A percentile compares a stretch with the other conserved stretches of the same genome.
These are phyloP conservation scores for Diaprepes abbreviatus DNA, from an alignment of 2,888 invertebrate species.

Conservation along the genomic window DNA sequence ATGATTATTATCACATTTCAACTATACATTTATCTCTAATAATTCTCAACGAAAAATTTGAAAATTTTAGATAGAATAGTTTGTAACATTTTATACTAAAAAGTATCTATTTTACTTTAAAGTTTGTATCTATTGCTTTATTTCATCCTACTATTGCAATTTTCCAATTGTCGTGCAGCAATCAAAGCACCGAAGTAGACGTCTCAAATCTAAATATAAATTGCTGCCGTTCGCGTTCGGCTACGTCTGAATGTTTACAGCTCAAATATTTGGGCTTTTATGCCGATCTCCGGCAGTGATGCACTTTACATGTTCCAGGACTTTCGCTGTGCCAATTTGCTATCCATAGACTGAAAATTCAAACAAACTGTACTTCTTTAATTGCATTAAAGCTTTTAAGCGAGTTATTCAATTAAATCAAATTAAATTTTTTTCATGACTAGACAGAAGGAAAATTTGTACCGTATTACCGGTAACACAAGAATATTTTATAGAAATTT, in stretches of 20 bases:
- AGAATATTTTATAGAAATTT: no score
- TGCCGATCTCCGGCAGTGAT: constrained; percentile 58
- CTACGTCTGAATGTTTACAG: constrained; percentile 59
- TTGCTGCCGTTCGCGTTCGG: constrained; percentile 54
- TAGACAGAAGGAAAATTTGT: no score
- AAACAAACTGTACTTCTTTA: constrained; percentile 7
- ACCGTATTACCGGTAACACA: no score
- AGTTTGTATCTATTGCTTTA: no score
- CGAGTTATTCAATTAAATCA: constrained; percentile 1
- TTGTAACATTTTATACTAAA: no score
- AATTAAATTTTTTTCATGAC: background rate
- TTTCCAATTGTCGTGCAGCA: background rate
- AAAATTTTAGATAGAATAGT: no score
- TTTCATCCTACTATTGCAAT: background rate
- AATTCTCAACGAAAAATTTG: no score
- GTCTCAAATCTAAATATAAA: constrained; percentile 60
- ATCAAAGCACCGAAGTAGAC: constrained; percentile 30
- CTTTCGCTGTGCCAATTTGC: constrained; percentile 12
- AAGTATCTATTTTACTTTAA: no score
- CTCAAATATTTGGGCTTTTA: constrained; percentile 66
- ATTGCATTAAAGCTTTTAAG: background rate
- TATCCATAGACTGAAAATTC: background rate
- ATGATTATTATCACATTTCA: no score
- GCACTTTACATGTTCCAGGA: constrained; percentile 59
- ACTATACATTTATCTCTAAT: no score